Evolutionary conservation across 2,888 invertebrate species (phyloP), one percentile per base, ranked within the genome.

Genomic region (Mythimna vitellina): DNA sequence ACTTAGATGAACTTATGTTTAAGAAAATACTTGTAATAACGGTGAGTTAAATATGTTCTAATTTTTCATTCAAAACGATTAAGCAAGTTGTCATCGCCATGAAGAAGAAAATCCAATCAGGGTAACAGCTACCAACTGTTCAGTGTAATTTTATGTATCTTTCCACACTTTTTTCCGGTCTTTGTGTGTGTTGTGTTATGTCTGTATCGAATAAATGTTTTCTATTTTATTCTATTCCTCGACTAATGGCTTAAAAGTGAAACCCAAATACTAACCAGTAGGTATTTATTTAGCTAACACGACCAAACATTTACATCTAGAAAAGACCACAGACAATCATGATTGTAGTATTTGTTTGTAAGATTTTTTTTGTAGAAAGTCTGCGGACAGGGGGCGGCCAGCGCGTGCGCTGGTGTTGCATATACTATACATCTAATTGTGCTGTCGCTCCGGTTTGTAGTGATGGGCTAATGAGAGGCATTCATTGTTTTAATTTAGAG

Each of bases 341-440:
- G 58, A 83, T 70, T 65, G 51, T 62, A 53, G 67, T 70, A 70
- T 70, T 74, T 73, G 60, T 73, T 74, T 67, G 65, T 74, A 74
- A 60, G 63, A 66, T 78, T 81, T 46, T 76, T 46, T 78, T 85
- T 76, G 42, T 80, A 74, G 73, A 78, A 75, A 83, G 56, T 61
- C 42, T 29, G 51, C 70, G 60, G 65, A 80, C 69, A 58, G 10
- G 42, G 60, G 72, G 46, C 62, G 53, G 73, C 73, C 81, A 86
- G 91, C 90, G 91, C 91, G 91, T 91, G 93, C 91, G 88, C 88
- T 75, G 86, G 85, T 86, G 87, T 90, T 87, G 85, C 86, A 84
- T 89, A 89, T 88, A 90, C 89, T 88, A 29, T 88, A 91, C 91
- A 91, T 91, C 89, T 90, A 90, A 92, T 92, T 92, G 90, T 93